Evolutionary conservation across 2,888 invertebrate genomes (phyloP), one percentile per base, ranked within the genome.

Genomic region (Sesia apiformis): DNA sequence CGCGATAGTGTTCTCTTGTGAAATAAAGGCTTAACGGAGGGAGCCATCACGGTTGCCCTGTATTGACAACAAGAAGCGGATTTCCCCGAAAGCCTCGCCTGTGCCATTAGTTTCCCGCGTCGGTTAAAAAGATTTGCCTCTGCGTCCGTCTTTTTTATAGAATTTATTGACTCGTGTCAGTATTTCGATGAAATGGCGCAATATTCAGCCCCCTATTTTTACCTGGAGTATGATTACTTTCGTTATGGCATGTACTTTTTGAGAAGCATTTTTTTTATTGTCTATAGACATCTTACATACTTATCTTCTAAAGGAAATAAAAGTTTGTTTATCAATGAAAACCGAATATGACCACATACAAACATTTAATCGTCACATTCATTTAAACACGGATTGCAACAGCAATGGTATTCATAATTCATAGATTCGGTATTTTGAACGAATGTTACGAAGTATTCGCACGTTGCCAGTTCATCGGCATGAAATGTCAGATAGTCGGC

Each of bases 51-150:
- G 74, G 85, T 79, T 77, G 81, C 84, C 78, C 77, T 78, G 87
- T 89, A 88, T 88, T 88, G 88, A 89, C 88, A 89, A 89, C 86
- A 85, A 85, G 85, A 84, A 87, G 83, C 85, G 86, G 88, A 88
- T 89, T 88, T 86, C 72, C 72, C 72, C 79, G 78, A 86, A 86
- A 88, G 85, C 86, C 81, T 81, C 88, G 88, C 88, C 86, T 87
- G 75, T 75, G 85, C 88, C 88, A 89, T 89, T 89, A 89, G 88
- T 88, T 89, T 84, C 82, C 80, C 86, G 84, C 85, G 76, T 84
- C 80, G 84, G 85, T 88, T 88, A 88, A 88, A 88, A 87, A 88
- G 88, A 88, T 87, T 89, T 87, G 82, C 84, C 72, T 80, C 79
- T 75, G 72, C 76, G 74, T 74, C 77, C 76, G 78, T 76, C 77